These are phyloP conservation scores for Panagrolaimus sp. DNA, from an alignment of 1,140 invertebrate species.

Conservation along the genomic window DNA sequence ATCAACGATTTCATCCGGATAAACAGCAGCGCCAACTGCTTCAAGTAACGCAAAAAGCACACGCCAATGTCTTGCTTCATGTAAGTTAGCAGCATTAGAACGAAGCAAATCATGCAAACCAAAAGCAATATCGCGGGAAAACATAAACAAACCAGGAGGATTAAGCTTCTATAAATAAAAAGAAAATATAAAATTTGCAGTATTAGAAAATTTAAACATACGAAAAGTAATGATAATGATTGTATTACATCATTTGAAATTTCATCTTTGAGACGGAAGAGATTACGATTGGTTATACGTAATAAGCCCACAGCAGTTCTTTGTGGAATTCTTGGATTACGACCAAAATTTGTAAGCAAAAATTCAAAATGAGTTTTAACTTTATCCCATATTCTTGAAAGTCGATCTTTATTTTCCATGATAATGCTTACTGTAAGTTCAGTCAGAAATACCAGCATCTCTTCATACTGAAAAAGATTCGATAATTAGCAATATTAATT, in stretches of 20 bases:
- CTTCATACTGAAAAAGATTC: conserved; percentile 70
- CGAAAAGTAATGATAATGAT: conserved; percentile 14
- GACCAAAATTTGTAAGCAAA: conserved; percentile 37
- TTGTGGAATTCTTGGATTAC: conserved; percentile 69
- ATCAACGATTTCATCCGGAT: conserved; percentile 55
- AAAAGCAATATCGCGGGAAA: conserved; percentile 71
- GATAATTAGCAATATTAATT: no score
- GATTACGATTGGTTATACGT: conserved; percentile 71
- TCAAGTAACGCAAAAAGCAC: conserved; percentile 83
- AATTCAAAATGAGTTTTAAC: conserved; percentile 68
- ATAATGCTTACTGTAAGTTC: conserved; percentile 85
- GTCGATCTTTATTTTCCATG: conserved; percentile 84
- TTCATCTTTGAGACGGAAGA: conserved; percentile 42
- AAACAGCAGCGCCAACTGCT: conserved; percentile 80
- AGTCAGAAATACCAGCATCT: conserved; percentile 81
- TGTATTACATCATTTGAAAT: conserved; percentile 10
- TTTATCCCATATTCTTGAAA: conserved; percentile 74
- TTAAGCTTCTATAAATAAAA: conserved; percentile 9
- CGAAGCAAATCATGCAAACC: conserved; percentile 82
- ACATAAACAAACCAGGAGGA: conserved; percentile 67
- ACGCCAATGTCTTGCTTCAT: conserved; percentile 81
- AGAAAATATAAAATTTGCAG: not conserved
- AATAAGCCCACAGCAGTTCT: conserved; percentile 79
- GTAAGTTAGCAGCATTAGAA: conserved; percentile 90
- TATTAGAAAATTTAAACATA: not conserved